Evolutionary conservation across 1,140 invertebrate genomes (phyloP).

Genomic region (Vollenhovia emeryi): DNA sequence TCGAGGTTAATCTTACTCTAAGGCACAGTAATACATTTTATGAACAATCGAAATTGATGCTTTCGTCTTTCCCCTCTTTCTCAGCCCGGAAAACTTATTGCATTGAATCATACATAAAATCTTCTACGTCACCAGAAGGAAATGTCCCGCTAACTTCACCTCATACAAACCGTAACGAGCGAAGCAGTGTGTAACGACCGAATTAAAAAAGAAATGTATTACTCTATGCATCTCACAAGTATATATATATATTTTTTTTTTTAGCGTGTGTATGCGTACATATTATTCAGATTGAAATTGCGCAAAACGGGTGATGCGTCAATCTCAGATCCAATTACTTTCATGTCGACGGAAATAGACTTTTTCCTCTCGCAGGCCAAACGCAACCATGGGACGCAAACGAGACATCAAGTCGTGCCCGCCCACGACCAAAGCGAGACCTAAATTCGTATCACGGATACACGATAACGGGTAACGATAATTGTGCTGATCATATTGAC

Average conservation of each 20-base stretch:
- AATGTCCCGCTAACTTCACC: background rate
- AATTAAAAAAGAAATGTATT: no score
- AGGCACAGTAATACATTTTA: background rate
- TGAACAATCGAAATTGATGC: background rate
- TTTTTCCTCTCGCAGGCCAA: constrained; percentile 14
- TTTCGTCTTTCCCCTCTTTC: background rate
- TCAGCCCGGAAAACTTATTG: background rate
- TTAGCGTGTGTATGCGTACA: no score
- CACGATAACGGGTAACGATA: constrained; percentile 13
- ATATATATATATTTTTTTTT: no score
- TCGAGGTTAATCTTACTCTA: background rate
- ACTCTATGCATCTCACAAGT: no score
- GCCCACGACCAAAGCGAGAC: constrained; percentile 10
- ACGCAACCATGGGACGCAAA: constrained; percentile 27
- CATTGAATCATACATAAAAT: background rate
- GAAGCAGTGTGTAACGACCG: no score
- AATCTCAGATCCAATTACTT: background rate
- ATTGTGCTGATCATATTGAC: background rate
- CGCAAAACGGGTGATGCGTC: background rate
- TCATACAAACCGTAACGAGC: background rate
- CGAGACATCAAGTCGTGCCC: constrained; percentile 32
- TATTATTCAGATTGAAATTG: background rate
- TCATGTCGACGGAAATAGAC: background rate
- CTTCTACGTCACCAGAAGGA: background rate
- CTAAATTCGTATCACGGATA: background rate